A percentile compares a stretch with the other conserved stretches of the same genome.
Evolutionary conservation across 2,888 invertebrate species (phyloP).

Genomic region (Hydrotaea diabolus): DNA sequence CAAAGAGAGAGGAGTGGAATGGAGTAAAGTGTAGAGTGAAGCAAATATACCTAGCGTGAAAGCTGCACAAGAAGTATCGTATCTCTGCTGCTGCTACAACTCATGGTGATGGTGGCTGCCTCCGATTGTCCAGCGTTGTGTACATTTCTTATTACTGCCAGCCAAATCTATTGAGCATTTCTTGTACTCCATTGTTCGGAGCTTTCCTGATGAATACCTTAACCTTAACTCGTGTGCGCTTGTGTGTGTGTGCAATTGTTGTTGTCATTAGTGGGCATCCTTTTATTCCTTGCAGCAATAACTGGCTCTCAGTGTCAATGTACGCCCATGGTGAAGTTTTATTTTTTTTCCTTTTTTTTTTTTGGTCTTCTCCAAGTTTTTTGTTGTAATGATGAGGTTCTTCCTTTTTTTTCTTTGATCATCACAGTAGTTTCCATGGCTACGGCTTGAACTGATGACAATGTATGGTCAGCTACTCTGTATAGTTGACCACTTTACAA

Average conservation of each 20-base stretch:
- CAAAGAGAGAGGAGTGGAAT: neutral
- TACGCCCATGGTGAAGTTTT: conserved; percentile 67
- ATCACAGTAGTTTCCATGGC: conserved; percentile 54
- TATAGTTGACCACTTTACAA: conserved; percentile 55
- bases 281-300: conserved; percentile 46
- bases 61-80: neutral
- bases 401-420: conserved; percentile 14
- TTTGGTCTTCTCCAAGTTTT: conserved; percentile 5
- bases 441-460: conserved; percentile 63
- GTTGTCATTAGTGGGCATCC: conserved; percentile 42
- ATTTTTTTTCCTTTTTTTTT: conserved; percentile 44
- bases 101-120: neutral
- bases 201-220: conserved; percentile 56
- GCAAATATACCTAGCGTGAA: too few relatives aligned
- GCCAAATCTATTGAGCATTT: conserved; percentile 47
- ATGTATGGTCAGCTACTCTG: conserved; percentile 52
- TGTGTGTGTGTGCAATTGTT: conserved; percentile 20
- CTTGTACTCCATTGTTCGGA: conserved; percentile 47
- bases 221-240: conserved; percentile 42
- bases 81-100: neutral
- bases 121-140: conserved; percentile 63
- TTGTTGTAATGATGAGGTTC: neutral
- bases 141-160: conserved; percentile 75
- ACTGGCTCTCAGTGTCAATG: conserved; percentile 66
- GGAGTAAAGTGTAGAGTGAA: neutral